Conservation (phyloP, 2,888 invertebrate genomes). For the Erynnis tages region DNA sequence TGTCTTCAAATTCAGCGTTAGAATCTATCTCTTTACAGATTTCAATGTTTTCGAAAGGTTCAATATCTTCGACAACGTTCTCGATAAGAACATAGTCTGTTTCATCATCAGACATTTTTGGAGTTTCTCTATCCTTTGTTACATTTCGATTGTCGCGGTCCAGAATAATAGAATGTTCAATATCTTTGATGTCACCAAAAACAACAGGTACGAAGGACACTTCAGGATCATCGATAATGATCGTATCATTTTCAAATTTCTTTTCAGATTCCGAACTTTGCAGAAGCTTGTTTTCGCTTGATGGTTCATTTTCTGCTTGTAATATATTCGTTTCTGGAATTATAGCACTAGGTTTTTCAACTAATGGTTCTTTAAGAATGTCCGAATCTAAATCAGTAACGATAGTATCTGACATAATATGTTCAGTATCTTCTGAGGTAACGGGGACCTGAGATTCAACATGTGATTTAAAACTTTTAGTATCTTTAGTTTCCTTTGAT, state of each 20-base stretch:
- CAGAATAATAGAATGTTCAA: constrained; percentile 37
- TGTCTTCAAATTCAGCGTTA: neutral
- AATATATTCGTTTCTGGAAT: too few relatives aligned
- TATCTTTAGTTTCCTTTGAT: too few relatives aligned
- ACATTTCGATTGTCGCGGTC: neutral
- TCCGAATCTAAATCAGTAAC: too few relatives aligned
- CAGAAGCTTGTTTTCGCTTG: neutral
- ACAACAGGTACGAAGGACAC: constrained; percentile 54
- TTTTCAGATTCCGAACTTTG: neutral
- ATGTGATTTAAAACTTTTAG: too few relatives aligned
- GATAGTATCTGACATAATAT: too few relatives aligned
- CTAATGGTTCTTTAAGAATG: too few relatives aligned
- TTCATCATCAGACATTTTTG: constrained; percentile 8
- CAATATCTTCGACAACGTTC: neutral
- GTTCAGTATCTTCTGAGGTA: too few relatives aligned
- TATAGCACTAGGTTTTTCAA: too few relatives aligned
- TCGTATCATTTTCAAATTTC: neutral
- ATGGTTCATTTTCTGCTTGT: neutral
- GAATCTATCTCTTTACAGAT: neutral
- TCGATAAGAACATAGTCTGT: constrained; percentile 19
- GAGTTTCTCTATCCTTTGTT: neutral
- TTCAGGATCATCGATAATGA: constrained; percentile 43
- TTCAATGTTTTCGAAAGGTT: constrained; percentile 15
- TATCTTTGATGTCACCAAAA: constrained; percentile 49
- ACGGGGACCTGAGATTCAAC: too few relatives aligned